phyloP scores from a whole-genome alignment of 1,140 invertebrate genomes.

The Amyelois transitella region DNA sequence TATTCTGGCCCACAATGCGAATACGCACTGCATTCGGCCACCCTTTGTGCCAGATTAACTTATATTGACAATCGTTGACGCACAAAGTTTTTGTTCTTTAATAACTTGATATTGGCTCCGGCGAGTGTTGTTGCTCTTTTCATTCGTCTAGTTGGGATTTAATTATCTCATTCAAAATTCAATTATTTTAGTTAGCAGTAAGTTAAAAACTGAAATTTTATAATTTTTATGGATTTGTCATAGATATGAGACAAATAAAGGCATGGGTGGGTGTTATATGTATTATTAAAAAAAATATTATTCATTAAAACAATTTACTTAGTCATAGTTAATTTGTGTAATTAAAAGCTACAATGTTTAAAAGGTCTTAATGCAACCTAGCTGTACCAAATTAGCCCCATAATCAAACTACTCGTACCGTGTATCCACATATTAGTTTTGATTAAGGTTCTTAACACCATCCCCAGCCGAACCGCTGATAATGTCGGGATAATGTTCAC shows the following conservation, averaged over 20 bases:
- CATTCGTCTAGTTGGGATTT: no score
- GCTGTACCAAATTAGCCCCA: not conserved
- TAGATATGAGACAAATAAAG: no score
- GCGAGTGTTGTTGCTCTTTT: slow-evolving; percentile 9
- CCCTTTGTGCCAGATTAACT: slow-evolving; percentile 51
- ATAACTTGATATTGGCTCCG: slow-evolving; percentile 9
- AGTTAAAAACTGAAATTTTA: no score
- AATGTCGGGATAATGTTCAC: slow-evolving; percentile 61
- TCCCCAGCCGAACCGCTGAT: slow-evolving; percentile 11
- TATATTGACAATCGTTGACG: slow-evolving; percentile 46
- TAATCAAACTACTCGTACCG: not conserved
- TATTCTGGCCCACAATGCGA: slow-evolving; percentile 41
- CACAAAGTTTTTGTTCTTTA: slow-evolving; percentile 29
- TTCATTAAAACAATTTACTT: no score
- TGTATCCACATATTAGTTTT: not conserved
- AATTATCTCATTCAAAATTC: no score
- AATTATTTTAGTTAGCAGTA: no score
- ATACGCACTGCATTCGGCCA: slow-evolving; percentile 44
- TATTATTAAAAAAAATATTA: no score
- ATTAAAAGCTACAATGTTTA: not conserved
- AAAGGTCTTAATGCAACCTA: not conserved
- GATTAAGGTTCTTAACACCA: not conserved
- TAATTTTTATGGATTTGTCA: no score
- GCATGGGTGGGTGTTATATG: no score
- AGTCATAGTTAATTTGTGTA: no score